Percentiles rank a stretch among this genome's conserved stretches.
phyloP scores from a whole-genome alignment of 2,888 invertebrate species.

The Lycophotia porphyrea region DNA sequence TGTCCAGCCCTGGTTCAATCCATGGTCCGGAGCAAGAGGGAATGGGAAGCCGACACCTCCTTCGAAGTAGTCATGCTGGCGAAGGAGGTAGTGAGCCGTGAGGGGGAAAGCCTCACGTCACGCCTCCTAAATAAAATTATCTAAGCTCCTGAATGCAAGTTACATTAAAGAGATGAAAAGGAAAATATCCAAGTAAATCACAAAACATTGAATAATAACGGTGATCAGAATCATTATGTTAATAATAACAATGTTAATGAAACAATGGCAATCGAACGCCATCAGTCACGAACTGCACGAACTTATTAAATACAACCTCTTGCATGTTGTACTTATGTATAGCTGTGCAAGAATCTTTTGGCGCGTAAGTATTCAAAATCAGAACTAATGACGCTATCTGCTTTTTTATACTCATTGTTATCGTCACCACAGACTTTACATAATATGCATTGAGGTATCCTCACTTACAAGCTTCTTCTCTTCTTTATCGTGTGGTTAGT shows the following conservation, averaged over 20 bases:
- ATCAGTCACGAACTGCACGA: constrained; percentile 56
- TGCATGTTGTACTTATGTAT: neutral
- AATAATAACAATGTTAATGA: constrained; percentile 49
- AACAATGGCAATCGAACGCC: constrained; percentile 64
- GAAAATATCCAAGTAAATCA: constrained; percentile 48
- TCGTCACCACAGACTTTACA: too few relatives aligned
- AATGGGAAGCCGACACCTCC: too few relatives aligned
- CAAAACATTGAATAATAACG: constrained; percentile 28
- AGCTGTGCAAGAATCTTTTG: neutral
- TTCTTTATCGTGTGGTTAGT: too few relatives aligned
- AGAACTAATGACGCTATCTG: neutral
- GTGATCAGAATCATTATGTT: constrained; percentile 63
- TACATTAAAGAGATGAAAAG: neutral
- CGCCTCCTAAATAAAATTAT: neutral
- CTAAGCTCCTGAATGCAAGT: neutral
- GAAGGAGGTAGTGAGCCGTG: too few relatives aligned
- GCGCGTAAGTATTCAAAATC: neutral
- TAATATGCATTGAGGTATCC: too few relatives aligned
- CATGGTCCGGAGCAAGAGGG: too few relatives aligned
- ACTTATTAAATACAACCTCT: constrained; percentile 23
- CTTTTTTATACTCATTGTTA: neutral
- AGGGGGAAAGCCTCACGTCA: too few relatives aligned
- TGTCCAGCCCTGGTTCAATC: too few relatives aligned
- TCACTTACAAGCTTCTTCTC: too few relatives aligned
- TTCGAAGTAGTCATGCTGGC: too few relatives aligned